phyloP scores from a whole-genome alignment of 2,797 vertebrate species.

The Cyprinodon diabolis region DNA sequence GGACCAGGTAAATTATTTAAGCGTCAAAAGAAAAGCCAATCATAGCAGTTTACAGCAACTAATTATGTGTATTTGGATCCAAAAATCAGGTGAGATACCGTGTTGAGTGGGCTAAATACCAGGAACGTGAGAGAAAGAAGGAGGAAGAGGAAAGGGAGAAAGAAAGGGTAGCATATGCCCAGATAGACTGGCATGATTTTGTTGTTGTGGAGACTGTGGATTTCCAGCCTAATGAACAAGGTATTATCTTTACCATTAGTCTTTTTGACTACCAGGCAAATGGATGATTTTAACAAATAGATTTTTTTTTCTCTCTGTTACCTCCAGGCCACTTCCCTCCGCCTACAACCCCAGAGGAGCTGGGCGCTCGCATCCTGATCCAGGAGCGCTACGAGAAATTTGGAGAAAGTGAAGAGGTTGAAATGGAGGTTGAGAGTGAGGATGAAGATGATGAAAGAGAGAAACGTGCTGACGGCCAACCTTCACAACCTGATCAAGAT shows the following conservation, averaged over 20 bases:
- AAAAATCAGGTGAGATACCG: conserved; percentile 90
- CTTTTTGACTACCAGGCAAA: background rate
- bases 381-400: conserved; percentile 99
- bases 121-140: conserved; percentile 97
- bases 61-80: conserved; percentile 26
- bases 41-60: background rate
- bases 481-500: conserved; percentile 92
- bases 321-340: conserved; percentile 95
- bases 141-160: conserved; percentile 98
- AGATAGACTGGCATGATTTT: conserved; percentile 99
- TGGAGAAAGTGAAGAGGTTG: conserved; percentile 98
- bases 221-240: conserved; percentile 97
- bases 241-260: conserved; percentile 62
- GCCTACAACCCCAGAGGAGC: conserved; percentile 95
- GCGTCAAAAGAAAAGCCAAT: background rate
- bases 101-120: conserved; percentile 98
- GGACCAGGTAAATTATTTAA: conserved; percentile 88
- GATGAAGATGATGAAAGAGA: conserved; percentile 91
- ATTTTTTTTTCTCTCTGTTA: conserved; percentile 6
- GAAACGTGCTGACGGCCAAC: conserved; percentile 80
- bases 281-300: background rate
- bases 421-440: conserved; percentile 99
- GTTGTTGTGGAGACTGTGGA: conserved; percentile 98
- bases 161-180: conserved; percentile 95
- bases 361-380: conserved; percentile 97